Percentiles rank a stretch among this genome's conserved stretches.
Conservation (phyloP, 2,888 invertebrate genomes). For the Horisme vitalbata region DNA sequence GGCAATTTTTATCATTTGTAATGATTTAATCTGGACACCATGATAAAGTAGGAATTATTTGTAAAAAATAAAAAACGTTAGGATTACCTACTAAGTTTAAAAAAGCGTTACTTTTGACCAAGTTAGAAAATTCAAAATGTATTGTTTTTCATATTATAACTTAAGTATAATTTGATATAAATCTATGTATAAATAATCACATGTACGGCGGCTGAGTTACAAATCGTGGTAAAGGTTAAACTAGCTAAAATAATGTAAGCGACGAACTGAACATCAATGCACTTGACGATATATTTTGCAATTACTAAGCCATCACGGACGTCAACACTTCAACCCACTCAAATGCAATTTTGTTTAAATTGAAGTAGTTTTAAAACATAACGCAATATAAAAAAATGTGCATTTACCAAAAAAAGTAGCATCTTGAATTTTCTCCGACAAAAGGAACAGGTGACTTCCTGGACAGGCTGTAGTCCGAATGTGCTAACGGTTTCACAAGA, state of each 20-base stretch:
- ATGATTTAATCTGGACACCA: too few species aligned
- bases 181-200: neutral
- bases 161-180: neutral
- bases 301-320: conserved; percentile 19
- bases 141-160: too few species aligned
- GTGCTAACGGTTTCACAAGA: conserved; percentile 78
- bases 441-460: conserved; percentile 73
- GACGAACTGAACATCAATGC: conserved; percentile 20
- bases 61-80: too few species aligned
- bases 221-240: neutral
- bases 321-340: neutral
- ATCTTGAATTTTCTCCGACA: conserved; percentile 56
- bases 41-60: too few species aligned
- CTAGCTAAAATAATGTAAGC: neutral
- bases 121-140: too few species aligned
- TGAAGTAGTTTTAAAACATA: neutral
- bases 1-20: too few species aligned
- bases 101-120: too few species aligned
- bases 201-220: neutral
- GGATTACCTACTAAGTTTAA: too few species aligned
- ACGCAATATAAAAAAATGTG: too few species aligned
- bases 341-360: conserved; percentile 9
- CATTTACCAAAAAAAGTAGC: conserved; percentile 46
- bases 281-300: conserved; percentile 27
- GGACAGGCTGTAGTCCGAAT: conserved; percentile 72